These are phyloP conservation scores for Drosophila mettleri DNA, from an alignment of 2,888 invertebrate genomes.

Conservation along the genomic window DNA sequence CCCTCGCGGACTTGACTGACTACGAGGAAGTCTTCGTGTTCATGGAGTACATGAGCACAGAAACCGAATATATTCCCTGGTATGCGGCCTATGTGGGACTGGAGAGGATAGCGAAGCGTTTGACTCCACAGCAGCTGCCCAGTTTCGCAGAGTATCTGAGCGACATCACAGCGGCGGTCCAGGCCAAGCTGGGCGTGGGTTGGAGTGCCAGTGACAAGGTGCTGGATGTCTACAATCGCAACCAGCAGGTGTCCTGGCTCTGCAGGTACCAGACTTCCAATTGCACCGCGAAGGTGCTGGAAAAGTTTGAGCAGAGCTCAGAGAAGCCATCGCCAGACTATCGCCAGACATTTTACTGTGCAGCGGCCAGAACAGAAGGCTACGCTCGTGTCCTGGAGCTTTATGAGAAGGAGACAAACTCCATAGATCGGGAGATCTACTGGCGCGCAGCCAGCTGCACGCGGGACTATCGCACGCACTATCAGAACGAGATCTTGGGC, in stretches of 20 bases:
- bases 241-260: slow-evolving; percentile 87
- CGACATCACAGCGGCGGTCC: slow-evolving; percentile 85
- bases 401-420: slow-evolving; percentile 87
- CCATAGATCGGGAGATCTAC: slow-evolving; percentile 88
- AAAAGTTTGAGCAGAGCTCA: slow-evolving; percentile 71
- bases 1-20: slow-evolving; percentile 83
- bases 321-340: slow-evolving; percentile 58
- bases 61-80: slow-evolving; percentile 92
- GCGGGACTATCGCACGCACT: slow-evolving; percentile 85
- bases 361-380: slow-evolving; percentile 37
- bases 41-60: slow-evolving; percentile 88
- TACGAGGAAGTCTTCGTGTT: slow-evolving; percentile 86
- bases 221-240: slow-evolving; percentile 87
- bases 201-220: slow-evolving; percentile 85
- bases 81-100: slow-evolving; percentile 86
- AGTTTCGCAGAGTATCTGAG: slow-evolving; percentile 84
- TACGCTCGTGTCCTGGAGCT: slow-evolving; percentile 68
- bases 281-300: slow-evolving; percentile 86
- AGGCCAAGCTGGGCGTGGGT: slow-evolving; percentile 85
- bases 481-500: slow-evolving; percentile 85
- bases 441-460: slow-evolving; percentile 89
- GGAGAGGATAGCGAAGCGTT: slow-evolving; percentile 49
- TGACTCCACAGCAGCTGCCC: slow-evolving; percentile 60
- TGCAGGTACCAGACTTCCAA: slow-evolving; percentile 87
- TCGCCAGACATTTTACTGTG: slow-evolving; percentile 65